Evolutionary conservation across 1,140 invertebrate genomes (phyloP).

Genomic region (Holotrichia oblita): DNA sequence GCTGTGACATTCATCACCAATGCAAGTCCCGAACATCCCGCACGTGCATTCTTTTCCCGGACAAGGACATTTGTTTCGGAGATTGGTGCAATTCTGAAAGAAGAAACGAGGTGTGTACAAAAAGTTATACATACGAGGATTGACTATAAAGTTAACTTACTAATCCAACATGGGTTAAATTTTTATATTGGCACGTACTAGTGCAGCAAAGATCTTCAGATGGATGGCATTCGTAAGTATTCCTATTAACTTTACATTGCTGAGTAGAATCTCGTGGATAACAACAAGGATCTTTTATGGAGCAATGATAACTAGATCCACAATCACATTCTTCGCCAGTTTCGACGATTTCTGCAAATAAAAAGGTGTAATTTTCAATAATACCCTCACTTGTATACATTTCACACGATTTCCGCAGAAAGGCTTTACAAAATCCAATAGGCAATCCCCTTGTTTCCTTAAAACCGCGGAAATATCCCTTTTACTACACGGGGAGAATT

Average conservation of each 20-base stretch:
- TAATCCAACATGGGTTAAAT: constrained; percentile 56
- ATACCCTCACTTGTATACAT: background rate
- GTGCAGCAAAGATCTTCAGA: constrained; percentile 63
- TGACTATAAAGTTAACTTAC: too few species aligned
- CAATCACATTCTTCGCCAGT: constrained; percentile 53
- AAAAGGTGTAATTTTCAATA: background rate
- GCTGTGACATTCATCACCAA: constrained; percentile 47
- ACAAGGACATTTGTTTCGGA: constrained; percentile 49
- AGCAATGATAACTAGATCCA: constrained; percentile 48
- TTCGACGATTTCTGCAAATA: constrained; percentile 48
- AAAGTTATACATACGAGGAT: constrained; percentile 42
- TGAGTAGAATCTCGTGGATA: constrained; percentile 43
- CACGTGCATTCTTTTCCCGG: constrained; percentile 44
- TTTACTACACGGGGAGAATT: constrained; percentile 50
- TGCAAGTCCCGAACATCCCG: constrained; percentile 48
- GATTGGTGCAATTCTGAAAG: constrained; percentile 48
- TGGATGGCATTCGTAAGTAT: constrained; percentile 61
- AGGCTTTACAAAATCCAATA: constrained; percentile 41
- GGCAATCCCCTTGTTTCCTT: constrained; percentile 48
- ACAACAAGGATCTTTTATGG: constrained; percentile 49
- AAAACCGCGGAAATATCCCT: constrained; percentile 47
- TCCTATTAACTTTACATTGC: constrained; percentile 48
- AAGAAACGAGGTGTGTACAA: background rate
- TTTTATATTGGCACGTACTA: constrained; percentile 58
- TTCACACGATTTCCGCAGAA: constrained; percentile 54